Conservation (phyloP, 2,888 invertebrate genomes). For the Sipha maydis region DNA sequence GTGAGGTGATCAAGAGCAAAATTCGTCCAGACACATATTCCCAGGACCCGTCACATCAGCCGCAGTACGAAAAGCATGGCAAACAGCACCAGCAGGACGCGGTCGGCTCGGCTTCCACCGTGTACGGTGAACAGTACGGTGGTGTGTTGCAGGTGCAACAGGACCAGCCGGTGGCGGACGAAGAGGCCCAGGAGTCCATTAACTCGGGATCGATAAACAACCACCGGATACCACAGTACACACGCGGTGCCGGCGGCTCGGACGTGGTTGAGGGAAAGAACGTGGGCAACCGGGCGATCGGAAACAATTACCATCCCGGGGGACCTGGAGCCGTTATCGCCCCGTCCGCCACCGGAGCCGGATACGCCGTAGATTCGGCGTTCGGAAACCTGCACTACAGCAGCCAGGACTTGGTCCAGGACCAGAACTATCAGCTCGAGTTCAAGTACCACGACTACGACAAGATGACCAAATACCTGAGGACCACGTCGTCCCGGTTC, state of each 20-base stretch:
- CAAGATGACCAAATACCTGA: constrained; percentile 82
- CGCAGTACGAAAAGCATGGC: not conserved
- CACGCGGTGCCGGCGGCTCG: constrained; percentile 51
- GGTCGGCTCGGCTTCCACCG: constrained; percentile 30
- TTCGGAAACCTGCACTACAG: constrained; percentile 58
- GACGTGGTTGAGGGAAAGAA: constrained; percentile 29
- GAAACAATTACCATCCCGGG: constrained; percentile 48
- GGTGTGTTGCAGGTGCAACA: not conserved
- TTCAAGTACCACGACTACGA: constrained; percentile 89
- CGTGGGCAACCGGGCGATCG: constrained; percentile 59
- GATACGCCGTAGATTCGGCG: constrained; percentile 56
- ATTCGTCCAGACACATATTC: constrained; percentile 50
- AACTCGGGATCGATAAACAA: constrained; percentile 62
- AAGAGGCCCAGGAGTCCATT: constrained; percentile 63
- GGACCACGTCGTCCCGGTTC: constrained; percentile 81
- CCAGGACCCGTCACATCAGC: not conserved
- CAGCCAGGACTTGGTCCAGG: constrained; percentile 57
- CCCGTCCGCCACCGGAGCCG: constrained; percentile 39
- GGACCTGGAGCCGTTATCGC: constrained; percentile 46
- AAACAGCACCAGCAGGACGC: not conserved
- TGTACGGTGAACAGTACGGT: constrained; percentile 47
- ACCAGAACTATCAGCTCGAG: constrained; percentile 70
- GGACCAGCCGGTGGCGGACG: constrained; percentile 48
- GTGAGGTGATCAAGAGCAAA: constrained; percentile 48
- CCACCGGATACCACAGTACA: constrained; percentile 62